Conservation (phyloP, 2,797 vertebrate genomes). For the Pyrrhura leucotis region DNA sequence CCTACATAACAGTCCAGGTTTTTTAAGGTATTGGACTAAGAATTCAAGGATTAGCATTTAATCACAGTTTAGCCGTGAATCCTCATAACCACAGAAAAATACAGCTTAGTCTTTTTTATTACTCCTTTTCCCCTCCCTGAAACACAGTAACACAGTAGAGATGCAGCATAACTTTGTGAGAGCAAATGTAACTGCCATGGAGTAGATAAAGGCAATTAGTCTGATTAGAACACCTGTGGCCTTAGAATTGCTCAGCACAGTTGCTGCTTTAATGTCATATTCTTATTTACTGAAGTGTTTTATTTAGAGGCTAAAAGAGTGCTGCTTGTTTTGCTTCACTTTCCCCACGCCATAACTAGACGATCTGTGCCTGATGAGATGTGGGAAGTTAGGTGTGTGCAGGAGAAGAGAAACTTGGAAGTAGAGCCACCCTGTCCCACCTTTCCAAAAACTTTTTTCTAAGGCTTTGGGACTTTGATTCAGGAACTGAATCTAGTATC, state of each 20-base stretch:
- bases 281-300: neutral
- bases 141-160: neutral
- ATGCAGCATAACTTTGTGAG: neutral
- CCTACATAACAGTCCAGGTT: accelerated
- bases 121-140: neutral
- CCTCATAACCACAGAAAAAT: neutral
- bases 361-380: neutral
- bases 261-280: neutral
- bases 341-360: neutral
- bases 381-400: neutral
- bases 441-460: neutral
- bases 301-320: neutral
- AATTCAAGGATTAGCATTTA: neutral
- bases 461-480: neutral
- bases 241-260: neutral
- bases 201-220: neutral
- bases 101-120: neutral
- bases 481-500: neutral
- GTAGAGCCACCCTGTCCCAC: neutral
- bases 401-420: neutral
- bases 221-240: neutral
- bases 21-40: neutral
- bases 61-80: neutral
- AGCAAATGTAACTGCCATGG: neutral
- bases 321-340: neutral